phyloP scores from a whole-genome alignment of 2,797 vertebrate species.

The Psittacula derbiana region DNA sequence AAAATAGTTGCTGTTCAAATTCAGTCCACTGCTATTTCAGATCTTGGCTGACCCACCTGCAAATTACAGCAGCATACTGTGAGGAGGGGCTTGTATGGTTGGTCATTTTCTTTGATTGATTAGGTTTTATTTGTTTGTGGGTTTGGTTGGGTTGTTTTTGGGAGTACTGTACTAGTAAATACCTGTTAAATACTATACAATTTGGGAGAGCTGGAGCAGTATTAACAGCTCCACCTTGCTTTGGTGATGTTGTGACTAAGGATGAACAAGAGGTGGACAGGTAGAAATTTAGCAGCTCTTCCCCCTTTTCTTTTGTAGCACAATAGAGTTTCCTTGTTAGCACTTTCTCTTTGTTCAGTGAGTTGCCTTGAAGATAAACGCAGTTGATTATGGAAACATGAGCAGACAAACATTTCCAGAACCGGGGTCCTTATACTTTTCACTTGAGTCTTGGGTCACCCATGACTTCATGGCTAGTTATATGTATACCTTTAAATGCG shows the following conservation, averaged over 20 bases:
- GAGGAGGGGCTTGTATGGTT: neutral
- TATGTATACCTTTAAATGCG: neutral
- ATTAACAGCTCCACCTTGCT: neutral
- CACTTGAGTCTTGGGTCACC: neutral
- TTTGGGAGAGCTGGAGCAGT: neutral
- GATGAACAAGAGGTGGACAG: neutral
- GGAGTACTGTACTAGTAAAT: neutral
- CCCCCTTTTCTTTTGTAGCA: neutral
- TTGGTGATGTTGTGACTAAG: neutral
- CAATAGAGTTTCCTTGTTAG: neutral
- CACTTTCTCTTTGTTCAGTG: neutral
- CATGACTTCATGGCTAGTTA: neutral
- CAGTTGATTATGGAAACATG: neutral
- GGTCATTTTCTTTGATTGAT: neutral
- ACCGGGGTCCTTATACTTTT: neutral
- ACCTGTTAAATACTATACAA: neutral
- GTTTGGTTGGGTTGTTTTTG: neutral
- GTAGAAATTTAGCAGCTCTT: neutral
- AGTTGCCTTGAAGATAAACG: neutral
- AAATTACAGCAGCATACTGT: neutral
- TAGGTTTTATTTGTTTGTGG: too few relatives aligned
- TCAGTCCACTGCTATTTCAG: neutral
- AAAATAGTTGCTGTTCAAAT: neutral
- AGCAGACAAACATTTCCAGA: neutral
- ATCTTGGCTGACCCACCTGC: neutral